A percentile compares a stretch with the other conserved stretches of the same genome.
Evolutionary conservation across 2,888 invertebrate genomes (phyloP).

Genomic region (Macaria liturata): DNA sequence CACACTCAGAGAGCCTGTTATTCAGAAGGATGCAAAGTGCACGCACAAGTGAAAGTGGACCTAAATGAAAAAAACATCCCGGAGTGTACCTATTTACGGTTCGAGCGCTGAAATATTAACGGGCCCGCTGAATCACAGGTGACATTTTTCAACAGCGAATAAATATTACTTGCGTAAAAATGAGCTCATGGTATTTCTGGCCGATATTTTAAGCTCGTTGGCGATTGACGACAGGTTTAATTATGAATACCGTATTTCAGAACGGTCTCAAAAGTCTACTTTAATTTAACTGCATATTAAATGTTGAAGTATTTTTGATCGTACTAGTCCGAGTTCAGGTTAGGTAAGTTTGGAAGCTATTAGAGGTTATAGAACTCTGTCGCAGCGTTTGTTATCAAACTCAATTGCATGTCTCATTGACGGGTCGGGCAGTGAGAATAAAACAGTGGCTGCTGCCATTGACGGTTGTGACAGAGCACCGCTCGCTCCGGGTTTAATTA

Average conservation of each 20-base stretch:
- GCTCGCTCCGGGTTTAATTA: constrained; percentile 64
- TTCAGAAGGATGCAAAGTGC: constrained; percentile 49
- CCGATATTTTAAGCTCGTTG: constrained; percentile 1
- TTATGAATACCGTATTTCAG: constrained; percentile 1
- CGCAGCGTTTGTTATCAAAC: constrained; percentile 74
- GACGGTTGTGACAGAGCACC: constrained; percentile 68
- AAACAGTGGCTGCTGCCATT: constrained; percentile 71
- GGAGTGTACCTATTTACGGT: constrained; percentile 23
- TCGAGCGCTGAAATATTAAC: constrained; percentile 17
- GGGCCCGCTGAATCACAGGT: constrained; percentile 2
- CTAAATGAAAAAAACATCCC: constrained; percentile 1
- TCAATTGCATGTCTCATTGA: constrained; percentile 73
- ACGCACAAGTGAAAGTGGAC: constrained; percentile 33
- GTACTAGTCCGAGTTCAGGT: too few relatives aligned
- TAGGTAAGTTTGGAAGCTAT: neutral
- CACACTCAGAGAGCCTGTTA: constrained; percentile 42
- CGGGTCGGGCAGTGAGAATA: constrained; percentile 62
- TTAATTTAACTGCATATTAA: neutral
- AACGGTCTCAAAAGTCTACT: neutral
- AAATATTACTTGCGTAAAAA: constrained; percentile 7
- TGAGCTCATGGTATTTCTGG: constrained; percentile 2
- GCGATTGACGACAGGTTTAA: neutral
- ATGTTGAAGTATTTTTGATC: too few relatives aligned
- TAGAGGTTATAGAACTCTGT: constrained; percentile 28
- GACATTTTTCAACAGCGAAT: constrained; percentile 9